Conservation (phyloP, 2,888 invertebrate genomes). For the Andrena fulva region DNA sequence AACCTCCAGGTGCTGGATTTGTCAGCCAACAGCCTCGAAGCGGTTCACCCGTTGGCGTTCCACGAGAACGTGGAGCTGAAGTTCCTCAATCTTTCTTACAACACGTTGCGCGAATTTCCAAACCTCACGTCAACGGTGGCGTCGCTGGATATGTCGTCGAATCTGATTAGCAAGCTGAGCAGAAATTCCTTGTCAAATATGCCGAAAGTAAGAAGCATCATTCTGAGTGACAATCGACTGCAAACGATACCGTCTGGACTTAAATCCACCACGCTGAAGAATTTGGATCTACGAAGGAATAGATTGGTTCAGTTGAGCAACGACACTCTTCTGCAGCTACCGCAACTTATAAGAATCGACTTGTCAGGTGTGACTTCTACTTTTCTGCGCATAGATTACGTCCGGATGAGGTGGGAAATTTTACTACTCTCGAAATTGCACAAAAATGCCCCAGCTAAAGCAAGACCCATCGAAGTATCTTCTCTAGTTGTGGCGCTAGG, state of each 20-base stretch:
- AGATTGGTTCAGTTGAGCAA: slow-evolving; percentile 88
- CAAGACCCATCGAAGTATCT: not conserved
- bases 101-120: slow-evolving; percentile 73
- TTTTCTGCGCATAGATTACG: not conserved
- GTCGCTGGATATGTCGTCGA: slow-evolving; percentile 76
- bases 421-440: too few relatives aligned
- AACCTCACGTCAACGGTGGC: slow-evolving; percentile 66
- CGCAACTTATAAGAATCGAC: slow-evolving; percentile 87
- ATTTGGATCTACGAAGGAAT: slow-evolving; percentile 87
- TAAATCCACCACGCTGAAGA: slow-evolving; percentile 87
- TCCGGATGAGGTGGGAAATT: not conserved
- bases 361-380: slow-evolving; percentile 84
- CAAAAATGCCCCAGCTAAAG: too few relatives aligned
- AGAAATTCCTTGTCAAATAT: slow-evolving; percentile 79
- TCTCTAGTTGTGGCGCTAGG: too few relatives aligned
- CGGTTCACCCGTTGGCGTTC: slow-evolving; percentile 87
- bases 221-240: slow-evolving; percentile 89
- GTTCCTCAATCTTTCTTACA: slow-evolving; percentile 87
- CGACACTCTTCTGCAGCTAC: slow-evolving; percentile 88
- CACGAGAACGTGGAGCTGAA: slow-evolving; percentile 87
- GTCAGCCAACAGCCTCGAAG: slow-evolving; percentile 89
- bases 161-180: slow-evolving; percentile 70
- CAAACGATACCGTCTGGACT: slow-evolving; percentile 88
- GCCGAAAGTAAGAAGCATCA: slow-evolving; percentile 87
- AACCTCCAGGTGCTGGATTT: slow-evolving; percentile 88